phyloP scores from a whole-genome alignment of 2,113 vertebrate genomes.

The Potamarius usumacintae region DNA sequence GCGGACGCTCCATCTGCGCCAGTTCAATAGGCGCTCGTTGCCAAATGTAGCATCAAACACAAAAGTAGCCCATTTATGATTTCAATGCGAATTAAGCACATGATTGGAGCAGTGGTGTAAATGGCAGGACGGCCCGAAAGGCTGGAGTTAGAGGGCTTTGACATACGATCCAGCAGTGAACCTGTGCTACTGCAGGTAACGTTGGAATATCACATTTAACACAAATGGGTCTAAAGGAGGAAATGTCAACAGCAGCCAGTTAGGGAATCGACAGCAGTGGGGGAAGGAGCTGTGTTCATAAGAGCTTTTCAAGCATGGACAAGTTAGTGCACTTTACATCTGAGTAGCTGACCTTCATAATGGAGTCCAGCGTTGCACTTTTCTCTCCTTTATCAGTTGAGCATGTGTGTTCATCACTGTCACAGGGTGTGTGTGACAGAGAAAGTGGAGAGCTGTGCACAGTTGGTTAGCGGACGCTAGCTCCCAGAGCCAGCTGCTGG shows the following conservation, averaged over 20 bases:
- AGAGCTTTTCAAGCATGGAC: slow-evolving; percentile 31
- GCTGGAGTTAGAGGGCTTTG: background rate
- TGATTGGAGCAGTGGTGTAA: slow-evolving; percentile 1
- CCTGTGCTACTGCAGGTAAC: background rate
- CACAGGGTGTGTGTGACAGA: slow-evolving; percentile 26
- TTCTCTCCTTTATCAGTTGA: slow-evolving; percentile 42
- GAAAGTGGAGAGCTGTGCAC: slow-evolving; percentile 42
- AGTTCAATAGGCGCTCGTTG: slow-evolving; percentile 36
- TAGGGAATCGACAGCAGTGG: slow-evolving; percentile 1
- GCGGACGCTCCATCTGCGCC: background rate
- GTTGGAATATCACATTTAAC: slow-evolving; percentile 10
- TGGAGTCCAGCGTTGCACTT: slow-evolving; percentile 18
- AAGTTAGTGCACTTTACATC: slow-evolving; percentile 12
- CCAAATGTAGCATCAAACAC: slow-evolving; percentile 30
- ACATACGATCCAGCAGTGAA: background rate
- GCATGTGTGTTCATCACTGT: slow-evolving; percentile 48
- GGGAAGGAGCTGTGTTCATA: background rate
- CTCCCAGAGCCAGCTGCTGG: slow-evolving; percentile 55
- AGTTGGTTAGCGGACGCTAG: slow-evolving; percentile 50
- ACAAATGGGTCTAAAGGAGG: background rate
- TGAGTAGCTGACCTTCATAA: slow-evolving; percentile 48
- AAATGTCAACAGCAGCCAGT: slow-evolving; percentile 25
- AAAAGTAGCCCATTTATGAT: slow-evolving; percentile 7
- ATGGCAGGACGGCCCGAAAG: background rate
- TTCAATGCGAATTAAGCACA: slow-evolving; percentile 27